Evolutionary conservation across 2,888 invertebrate genomes (phyloP).

Genomic region (Pollenia amentaria): DNA sequence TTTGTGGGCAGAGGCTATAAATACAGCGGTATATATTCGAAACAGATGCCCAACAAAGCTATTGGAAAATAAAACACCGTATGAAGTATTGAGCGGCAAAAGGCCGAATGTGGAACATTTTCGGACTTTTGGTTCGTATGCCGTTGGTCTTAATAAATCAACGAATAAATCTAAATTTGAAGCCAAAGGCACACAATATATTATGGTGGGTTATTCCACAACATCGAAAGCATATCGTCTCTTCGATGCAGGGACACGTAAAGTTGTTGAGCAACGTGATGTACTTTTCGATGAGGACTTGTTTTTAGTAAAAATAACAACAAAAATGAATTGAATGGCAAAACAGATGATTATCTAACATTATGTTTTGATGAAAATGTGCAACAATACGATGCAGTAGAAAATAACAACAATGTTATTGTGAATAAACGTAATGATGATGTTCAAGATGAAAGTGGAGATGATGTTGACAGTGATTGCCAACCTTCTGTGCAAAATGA

Average conservation of each 20-base stretch:
- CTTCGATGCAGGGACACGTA: neutral
- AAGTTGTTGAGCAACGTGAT: conserved; percentile 22
- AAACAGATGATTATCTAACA: neutral
- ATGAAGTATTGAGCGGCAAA: neutral
- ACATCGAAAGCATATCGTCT: conserved; percentile 28
- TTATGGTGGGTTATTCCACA: conserved; percentile 24
- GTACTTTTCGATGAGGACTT: conserved; percentile 2
- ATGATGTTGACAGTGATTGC: too few species aligned
- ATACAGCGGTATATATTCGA: conserved; percentile 22
- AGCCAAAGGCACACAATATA: neutral
- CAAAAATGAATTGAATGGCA: neutral
- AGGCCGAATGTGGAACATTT: too few species aligned
- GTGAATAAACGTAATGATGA: too few species aligned
- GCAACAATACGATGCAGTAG: neutral
- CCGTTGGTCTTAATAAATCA: too few species aligned
- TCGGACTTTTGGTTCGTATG: too few species aligned
- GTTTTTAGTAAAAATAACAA: neutral
- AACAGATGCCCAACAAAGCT: conserved; percentile 17
- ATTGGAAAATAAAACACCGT: neutral
- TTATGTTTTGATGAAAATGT: too few species aligned
- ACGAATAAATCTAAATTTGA: too few species aligned
- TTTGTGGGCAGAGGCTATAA: conserved; percentile 45
- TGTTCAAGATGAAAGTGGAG: too few species aligned
- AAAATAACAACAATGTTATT: neutral
- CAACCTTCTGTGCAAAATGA: too few species aligned